phyloP scores from a whole-genome alignment of 2,113 vertebrate species.

The Sclerurus mexicanus region DNA sequence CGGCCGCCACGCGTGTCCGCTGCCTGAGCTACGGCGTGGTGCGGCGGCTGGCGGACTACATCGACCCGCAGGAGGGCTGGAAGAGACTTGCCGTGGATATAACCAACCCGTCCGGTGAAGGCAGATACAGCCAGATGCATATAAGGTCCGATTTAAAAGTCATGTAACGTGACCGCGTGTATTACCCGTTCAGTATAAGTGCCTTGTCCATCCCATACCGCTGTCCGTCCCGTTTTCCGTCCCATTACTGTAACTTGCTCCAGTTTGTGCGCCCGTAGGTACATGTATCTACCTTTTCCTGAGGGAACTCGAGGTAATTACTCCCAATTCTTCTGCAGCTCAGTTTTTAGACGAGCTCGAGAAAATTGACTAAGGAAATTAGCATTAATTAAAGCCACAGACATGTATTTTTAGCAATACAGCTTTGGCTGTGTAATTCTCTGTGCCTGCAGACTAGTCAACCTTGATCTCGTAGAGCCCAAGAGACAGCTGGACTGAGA shows the following conservation, averaged over 20 bases:
- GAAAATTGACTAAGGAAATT: not conserved
- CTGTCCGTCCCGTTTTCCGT: fast-evolving
- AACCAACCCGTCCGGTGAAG: conserved; percentile 78
- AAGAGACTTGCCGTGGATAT: conserved; percentile 83
- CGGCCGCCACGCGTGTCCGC: conserved; percentile 82
- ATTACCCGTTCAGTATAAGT: fast-evolving
- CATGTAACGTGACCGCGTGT: fast-evolving
- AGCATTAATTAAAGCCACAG: not conserved
- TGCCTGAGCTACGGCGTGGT: conserved; percentile 75
- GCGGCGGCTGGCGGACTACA: conserved; percentile 79
- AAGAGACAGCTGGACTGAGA: not conserved
- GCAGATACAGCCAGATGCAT: conserved; percentile 86
- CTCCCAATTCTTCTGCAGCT: not conserved
- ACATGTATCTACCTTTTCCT: fast-evolving
- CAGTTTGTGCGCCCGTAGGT: not conserved
- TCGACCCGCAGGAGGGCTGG: conserved; percentile 91
- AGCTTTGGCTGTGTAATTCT: not conserved
- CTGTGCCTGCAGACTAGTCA: not conserved
- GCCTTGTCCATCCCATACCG: not conserved
- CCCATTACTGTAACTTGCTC: fast-evolving
- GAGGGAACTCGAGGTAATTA: not conserved
- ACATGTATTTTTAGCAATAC: not conserved
- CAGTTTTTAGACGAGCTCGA: not conserved
- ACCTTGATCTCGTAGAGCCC: not conserved
- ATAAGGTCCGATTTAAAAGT: conserved; percentile 63